Evolutionary conservation across 2,888 invertebrate species (phyloP).

Genomic region (Epinotia demarniana): DNA sequence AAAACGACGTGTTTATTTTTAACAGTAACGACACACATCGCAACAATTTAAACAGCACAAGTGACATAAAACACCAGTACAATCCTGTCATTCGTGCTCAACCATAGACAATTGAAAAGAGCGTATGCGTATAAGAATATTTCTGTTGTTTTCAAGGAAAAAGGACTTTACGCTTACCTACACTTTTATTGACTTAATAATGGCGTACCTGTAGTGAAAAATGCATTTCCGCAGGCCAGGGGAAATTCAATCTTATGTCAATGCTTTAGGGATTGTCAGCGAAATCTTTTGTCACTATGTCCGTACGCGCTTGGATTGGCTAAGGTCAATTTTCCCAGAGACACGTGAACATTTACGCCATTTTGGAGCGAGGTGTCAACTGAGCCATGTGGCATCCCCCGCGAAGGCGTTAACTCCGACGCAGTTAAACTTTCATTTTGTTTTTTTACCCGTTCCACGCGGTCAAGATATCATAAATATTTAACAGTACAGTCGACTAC

Average conservation of each 20-base stretch:
- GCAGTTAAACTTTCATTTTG: conserved; percentile 1
- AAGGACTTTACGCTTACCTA: no score
- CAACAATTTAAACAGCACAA: not conserved
- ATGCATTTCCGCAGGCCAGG: no score
- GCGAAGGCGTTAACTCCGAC: conserved; percentile 28
- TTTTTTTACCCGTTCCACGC: conserved; percentile 18
- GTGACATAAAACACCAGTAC: not conserved
- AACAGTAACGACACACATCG: not conserved
- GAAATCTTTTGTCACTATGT: not conserved
- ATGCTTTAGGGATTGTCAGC: not conserved
- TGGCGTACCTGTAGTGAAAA: no score
- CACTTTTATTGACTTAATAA: no score
- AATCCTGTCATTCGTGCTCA: not conserved
- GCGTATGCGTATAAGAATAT: not conserved
- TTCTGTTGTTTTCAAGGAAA: not conserved
- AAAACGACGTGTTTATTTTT: conserved; percentile 34
- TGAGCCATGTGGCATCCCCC: conserved; percentile 41
- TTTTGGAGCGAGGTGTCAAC: not conserved
- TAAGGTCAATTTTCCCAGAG: not conserved
- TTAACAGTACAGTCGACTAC: not conserved
- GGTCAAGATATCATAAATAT: not conserved
- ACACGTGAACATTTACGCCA: not conserved
- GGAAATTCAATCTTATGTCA: no score
- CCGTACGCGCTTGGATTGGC: not conserved
- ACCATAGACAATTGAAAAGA: not conserved